phyloP scores from a whole-genome alignment of 92 coral and sea anemone species.

The Epizoanthus rinbou region DNA sequence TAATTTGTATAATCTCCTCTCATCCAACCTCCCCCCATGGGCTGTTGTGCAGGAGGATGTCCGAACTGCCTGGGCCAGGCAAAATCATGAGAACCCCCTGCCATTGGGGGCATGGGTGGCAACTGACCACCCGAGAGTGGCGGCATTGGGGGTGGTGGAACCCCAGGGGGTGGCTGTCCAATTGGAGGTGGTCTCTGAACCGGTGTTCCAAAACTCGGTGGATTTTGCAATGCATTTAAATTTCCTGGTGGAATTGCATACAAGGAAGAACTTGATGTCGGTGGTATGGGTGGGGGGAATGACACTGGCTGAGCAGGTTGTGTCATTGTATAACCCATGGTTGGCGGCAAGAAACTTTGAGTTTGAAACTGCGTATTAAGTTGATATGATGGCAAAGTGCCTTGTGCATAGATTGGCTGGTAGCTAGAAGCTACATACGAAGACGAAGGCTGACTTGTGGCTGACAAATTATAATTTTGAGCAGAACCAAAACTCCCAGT shows the following conservation, averaged over 20 bases:
- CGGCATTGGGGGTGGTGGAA: slow-evolving; percentile 82
- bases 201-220: slow-evolving; percentile 70
- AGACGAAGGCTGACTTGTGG: background rate
- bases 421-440: slow-evolving; percentile 22
- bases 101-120: slow-evolving; percentile 67
- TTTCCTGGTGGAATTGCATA: slow-evolving; percentile 78
- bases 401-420: slow-evolving; percentile 43
- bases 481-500: slow-evolving; percentile 28
- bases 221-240: slow-evolving; percentile 65
- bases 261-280: slow-evolving; percentile 52
- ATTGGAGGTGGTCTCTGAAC: slow-evolving; percentile 57
- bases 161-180: slow-evolving; percentile 70
- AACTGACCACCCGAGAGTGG: slow-evolving; percentile 62
- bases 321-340: slow-evolving; percentile 61
- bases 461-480: slow-evolving; percentile 21
- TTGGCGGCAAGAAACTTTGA: slow-evolving; percentile 70
- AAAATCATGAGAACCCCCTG: slow-evolving; percentile 56
- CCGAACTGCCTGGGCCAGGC: slow-evolving; percentile 85
- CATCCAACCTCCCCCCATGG: slow-evolving; percentile 97
- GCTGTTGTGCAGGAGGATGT: slow-evolving; percentile 78
- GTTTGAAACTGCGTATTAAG: slow-evolving; percentile 62
- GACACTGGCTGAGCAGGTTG: slow-evolving; percentile 59
- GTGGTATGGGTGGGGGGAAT: slow-evolving; percentile 68
- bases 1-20: slow-evolving; percentile 45
- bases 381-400: slow-evolving; percentile 65